Evolutionary conservation across 2,888 invertebrate genomes (phyloP), one percentile per base, ranked within the genome.

Genomic region (Scaptomyza parva): DNA sequence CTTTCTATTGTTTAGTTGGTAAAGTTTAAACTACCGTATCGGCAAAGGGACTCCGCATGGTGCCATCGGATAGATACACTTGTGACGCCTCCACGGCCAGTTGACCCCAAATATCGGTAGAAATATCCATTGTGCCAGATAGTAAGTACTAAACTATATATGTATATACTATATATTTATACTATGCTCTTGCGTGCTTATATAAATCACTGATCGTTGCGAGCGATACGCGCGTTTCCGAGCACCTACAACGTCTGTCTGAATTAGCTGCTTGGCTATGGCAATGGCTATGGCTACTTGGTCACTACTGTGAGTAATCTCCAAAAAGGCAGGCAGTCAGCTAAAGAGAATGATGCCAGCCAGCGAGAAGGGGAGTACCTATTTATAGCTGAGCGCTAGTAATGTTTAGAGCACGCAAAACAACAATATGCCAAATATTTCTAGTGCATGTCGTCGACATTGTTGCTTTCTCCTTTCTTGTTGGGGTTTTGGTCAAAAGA

Each of bases 21-120:
- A 12, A 45, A 44, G 12, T 3, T n/a, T 47, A 37, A 70, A 92
- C 93, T 95, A 97, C 97, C 95, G 97, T 97, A 91, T 94, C 94
- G 63, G 96, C 96, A 90, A 96, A 97, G 69, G 96, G 96, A 91
- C 96, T 96, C 89, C 95, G 94, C 83, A 95, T 92, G 62, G 96
- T 96, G 70, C 95, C 96, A 92, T 97, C 97, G 39, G 95, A 95
- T 76, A 97, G 93, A 92, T 96, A 97, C 74, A 97, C 96, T 92
- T 96, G 96, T 82, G 96, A 95, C 55, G 96, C 96, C 92, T 97
- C 97, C 64, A 97, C 93, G 67, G 97, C 97, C 88, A 97, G 93
- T 92, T 97, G 97, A 50, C 97, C 96, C 97, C 97, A 97, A 88
- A 97, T 95, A 93, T 97, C 96, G 55, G 95, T 94, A 47, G 94